phyloP scores from a whole-genome alignment of 53 echinoderm and acorn worm species.

The Temnopleurus reevesii region DNA sequence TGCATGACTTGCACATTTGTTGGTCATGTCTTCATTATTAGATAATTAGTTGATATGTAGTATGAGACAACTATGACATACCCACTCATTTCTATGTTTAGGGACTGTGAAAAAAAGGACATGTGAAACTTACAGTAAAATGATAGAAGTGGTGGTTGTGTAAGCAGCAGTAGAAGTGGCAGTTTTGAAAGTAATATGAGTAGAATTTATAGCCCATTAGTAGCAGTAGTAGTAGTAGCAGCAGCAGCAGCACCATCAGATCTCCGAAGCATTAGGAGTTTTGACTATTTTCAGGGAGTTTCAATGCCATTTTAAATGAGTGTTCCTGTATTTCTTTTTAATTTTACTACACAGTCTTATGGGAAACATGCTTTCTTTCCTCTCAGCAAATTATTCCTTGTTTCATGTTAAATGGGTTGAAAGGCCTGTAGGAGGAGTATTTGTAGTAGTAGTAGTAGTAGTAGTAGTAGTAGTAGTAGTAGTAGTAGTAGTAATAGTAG shows the following conservation, averaged over 20 bases:
- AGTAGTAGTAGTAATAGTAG: neutral
- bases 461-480: too few species aligned
- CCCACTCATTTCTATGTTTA: neutral
- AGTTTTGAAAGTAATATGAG: neutral
- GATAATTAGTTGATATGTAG: neutral
- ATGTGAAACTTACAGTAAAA: neutral
- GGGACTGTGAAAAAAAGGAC: neutral
- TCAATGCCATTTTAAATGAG: too few species aligned
- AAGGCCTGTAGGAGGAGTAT: too few species aligned
- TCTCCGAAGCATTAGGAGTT: too few species aligned
- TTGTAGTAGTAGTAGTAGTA: too few species aligned
- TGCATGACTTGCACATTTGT: conserved; percentile 26
- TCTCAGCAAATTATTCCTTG: too few species aligned
- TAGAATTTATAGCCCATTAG: neutral
- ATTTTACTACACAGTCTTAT: too few species aligned
- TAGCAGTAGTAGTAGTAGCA: neutral
- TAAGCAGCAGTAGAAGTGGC: neutral
- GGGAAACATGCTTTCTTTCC: too few species aligned
- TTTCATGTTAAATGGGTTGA: too few species aligned
- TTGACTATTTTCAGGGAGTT: too few species aligned
- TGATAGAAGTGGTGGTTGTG: neutral
- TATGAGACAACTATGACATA: neutral
- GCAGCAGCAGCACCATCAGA: too few species aligned
- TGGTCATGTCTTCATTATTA: conserved; percentile 4
- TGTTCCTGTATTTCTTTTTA: too few species aligned